Evolutionary conservation across 2,797 vertebrate genomes (phyloP), one percentile per base, ranked within the genome.

Genomic region (Poecilia gillii): DNA sequence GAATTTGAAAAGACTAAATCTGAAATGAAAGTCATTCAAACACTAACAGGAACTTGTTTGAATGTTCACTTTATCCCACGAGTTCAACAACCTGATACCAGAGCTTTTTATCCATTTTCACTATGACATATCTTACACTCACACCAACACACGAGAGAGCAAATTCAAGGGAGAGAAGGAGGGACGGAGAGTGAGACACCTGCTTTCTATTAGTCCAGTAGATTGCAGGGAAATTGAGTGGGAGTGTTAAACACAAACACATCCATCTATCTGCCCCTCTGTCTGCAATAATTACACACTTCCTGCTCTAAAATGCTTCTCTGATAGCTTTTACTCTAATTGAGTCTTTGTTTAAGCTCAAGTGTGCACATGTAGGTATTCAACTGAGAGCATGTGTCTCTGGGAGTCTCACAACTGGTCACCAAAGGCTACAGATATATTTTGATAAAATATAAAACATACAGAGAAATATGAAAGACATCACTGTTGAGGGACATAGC

Each of bases 201-300:
- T 95, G 94, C 86, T 94, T 95, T 91, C 84, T 90, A 94, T 95
- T 95, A 94, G 87, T 87, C 84, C 90, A 83, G 83, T 89, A 90
- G 89, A 92, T 93, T 93, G 87, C 85, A 87, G 83, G 90, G 90
- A 91, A 92, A 91, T 94, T 92, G 91, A 92, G 92, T 88, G 91
- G 93, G 90, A 92, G 90, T 92, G 91, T 94, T 94, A 92, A 92
- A 91, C 89, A 93, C 90, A 93, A 91, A 92, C 91, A 92, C 90
- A 91, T 93, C 85, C 90, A 93, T 93, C 87, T 91, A 91, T 93
- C 86, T 89, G 83, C 81, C 81, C 88, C 89, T 90, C 91, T 90
- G 89, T 91, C 93, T 76, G 81, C 72, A 85, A 87, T 93, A 93
- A 94, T 95, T 90, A 91, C 90, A 88, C 88, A 93, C 90, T 93